phyloP scores from a whole-genome alignment of 2,797 vertebrate species.

The Schizothorax lantsangensis region DNA sequence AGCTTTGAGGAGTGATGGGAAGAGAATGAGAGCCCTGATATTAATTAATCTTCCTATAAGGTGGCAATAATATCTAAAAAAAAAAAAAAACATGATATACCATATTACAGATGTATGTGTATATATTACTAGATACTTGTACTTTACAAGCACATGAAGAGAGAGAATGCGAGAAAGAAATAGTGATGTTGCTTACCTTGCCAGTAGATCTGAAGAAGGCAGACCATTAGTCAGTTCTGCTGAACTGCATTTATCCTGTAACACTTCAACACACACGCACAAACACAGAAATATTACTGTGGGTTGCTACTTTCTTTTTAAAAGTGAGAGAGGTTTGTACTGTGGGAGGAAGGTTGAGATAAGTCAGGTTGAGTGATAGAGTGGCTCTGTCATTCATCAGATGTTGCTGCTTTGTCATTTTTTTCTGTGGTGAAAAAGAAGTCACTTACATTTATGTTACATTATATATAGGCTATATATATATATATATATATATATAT shows the following conservation, averaged over 20 bases:
- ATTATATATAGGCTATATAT: background rate
- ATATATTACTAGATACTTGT: background rate
- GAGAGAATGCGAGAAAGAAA: background rate
- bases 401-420: background rate
- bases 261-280: constrained; percentile 12
- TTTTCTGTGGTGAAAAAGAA: background rate
- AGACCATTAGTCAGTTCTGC: constrained; percentile 9
- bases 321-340: too few species aligned
- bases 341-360: constrained; percentile 3
- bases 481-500: too few species aligned
- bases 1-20: background rate
- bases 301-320: constrained; percentile 10
- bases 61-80: background rate
- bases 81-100: background rate
- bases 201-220: background rate
- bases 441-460: background rate
- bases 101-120: background rate
- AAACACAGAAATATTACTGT: background rate
- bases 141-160: background rate
- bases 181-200: background rate
- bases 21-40: background rate
- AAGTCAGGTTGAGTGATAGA: constrained; percentile 28
- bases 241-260: constrained; percentile 7
- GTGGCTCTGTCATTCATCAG: constrained; percentile 1
- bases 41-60: background rate